Evolutionary conservation across 2,113 vertebrate genomes (phyloP), one percentile per base, ranked within the genome.

Genomic region (Cygnus atratus): DNA sequence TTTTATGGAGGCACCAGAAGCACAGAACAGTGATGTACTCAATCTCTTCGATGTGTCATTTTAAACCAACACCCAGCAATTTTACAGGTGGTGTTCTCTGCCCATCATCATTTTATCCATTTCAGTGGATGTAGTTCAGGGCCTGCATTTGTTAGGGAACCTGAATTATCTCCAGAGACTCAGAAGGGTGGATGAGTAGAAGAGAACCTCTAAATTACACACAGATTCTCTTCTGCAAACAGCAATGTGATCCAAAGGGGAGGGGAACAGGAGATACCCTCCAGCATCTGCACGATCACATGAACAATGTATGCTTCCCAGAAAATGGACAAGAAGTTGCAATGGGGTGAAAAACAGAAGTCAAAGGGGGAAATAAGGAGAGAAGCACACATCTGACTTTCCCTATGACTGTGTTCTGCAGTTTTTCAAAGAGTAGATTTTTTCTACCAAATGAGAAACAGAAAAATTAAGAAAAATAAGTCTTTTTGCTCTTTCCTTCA

Each of bases 401-500:
- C 3, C 2, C 25, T 74, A 11, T 25, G 17, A 26, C 55, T 48
- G 22, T 70, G 79, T 46, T 77, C n/a, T 63, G 73, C 29, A 58
- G 41, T 44, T 24, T 70, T 71, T 33, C 84, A 58, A 39, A 11
- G 33, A 93, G 83, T 31, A 14, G 31, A 87, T 71, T 87, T 84
- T 87, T 92, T 70, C 50, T 26, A 25, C 17, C 61, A 63, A 20
- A 62, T 15, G 80, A 75, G 28, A 93, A 26, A 21, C 29, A 62
- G 13, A 13, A 6, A 85, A 85, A 84, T 9, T 89, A 91, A 54
- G 39, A 43, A 61, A 55, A 82, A 24, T 55, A 77, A 66, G 50
- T 77, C 71, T 85, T 87, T 85, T 55, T 94, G 35, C 81, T 82
- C 39, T 52, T 84, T 91, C 20, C 46, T 92, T 9, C 62, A 52